Conservation (phyloP, 1,140 invertebrate species). For the Drosophila sproati region DNA sequence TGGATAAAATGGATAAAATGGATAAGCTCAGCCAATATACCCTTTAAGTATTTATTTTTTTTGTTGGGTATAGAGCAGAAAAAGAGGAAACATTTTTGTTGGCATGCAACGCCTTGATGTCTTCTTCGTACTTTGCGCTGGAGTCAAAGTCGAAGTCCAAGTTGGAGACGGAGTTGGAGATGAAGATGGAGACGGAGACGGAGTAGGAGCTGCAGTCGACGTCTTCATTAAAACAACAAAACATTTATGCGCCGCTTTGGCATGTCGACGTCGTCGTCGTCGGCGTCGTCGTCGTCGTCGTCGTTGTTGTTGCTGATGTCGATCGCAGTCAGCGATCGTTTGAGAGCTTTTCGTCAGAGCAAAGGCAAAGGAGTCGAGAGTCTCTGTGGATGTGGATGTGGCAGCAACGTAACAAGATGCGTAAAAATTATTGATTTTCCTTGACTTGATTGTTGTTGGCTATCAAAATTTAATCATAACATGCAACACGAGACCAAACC, state of each 20-base stretch:
- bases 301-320: slow-evolving; percentile 15
- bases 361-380: neutral
- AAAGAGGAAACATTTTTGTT: slow-evolving; percentile 67
- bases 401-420: slow-evolving; percentile 81
- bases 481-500: slow-evolving; percentile 52
- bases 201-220: slow-evolving; percentile 42
- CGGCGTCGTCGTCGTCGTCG: slow-evolving; percentile 12
- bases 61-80: slow-evolving; percentile 1
- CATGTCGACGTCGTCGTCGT: slow-evolving; percentile 55
- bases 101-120: slow-evolving; percentile 82
- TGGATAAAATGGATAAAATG: too few relatives aligned
- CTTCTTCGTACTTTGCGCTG: slow-evolving; percentile 50
- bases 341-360: slow-evolving; percentile 49
- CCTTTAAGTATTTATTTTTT: neutral
- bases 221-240: slow-evolving; percentile 84
- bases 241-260: slow-evolving; percentile 83
- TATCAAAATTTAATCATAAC: slow-evolving; percentile 84
- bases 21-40: neutral
- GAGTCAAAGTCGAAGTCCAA: neutral
- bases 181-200: slow-evolving; percentile 1
- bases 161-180: slow-evolving; percentile 1
- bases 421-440: slow-evolving; percentile 84
- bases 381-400: slow-evolving; percentile 4
- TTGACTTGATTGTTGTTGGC: slow-evolving; percentile 82
- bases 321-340: slow-evolving; percentile 48